Evolutionary conservation across 1,140 invertebrate species (phyloP).

Genomic region (Medauroidea extradentata): DNA sequence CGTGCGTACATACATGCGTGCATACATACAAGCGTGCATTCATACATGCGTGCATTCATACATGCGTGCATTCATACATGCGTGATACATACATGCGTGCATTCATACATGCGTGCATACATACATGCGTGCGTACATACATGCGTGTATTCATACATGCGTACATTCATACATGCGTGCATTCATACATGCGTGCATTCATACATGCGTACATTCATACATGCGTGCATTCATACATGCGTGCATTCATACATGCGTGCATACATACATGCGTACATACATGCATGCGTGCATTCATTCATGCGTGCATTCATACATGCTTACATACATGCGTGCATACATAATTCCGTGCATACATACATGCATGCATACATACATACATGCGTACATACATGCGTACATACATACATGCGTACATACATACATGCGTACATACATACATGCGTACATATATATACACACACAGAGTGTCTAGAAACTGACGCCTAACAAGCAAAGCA

Average conservation of each 20-base stretch:
- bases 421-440: background rate
- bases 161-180: background rate
- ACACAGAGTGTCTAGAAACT: too few species aligned
- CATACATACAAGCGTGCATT: background rate
- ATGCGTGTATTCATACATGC: background rate
- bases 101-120: background rate
- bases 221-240: background rate
- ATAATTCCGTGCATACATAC: background rate
- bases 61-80: background rate
- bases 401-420: background rate
- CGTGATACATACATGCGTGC: background rate
- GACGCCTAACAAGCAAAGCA: too few species aligned
- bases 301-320: background rate
- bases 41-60: background rate
- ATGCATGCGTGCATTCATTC: background rate
- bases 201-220: conserved; percentile 1
- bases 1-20: background rate
- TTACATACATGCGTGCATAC: too few species aligned
- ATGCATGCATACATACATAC: background rate
- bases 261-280: background rate
- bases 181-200: conserved; percentile 1
- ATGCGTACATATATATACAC: background rate
- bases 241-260: background rate
- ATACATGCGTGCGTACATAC: background rate
- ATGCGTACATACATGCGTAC: background rate